Base-by-base conservation (phyloP, 2,113 vertebrate genomes). In the Sapayoa aenigma region DNA sequence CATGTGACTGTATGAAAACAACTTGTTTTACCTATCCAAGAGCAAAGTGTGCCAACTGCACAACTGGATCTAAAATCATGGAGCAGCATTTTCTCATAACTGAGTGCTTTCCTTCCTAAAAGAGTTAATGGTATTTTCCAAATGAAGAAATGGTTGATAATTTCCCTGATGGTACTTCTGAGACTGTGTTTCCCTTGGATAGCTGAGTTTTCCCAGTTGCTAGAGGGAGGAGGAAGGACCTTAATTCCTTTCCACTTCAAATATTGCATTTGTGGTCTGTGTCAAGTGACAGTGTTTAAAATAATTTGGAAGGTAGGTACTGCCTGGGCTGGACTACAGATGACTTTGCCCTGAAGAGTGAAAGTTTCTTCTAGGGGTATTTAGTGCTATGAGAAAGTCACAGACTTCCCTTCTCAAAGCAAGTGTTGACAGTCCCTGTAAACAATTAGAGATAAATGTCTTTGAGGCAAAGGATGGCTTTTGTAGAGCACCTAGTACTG, bases 391-490 rank as follows among this genome's bases (percentile, higher is more conserved):
- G 56, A 93, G 75, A 63, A 55, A 83, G 55, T 85, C 42, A 37
- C 78, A 87, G 63, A 55, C 81, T 90, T 94, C 17, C 37, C 75
- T 83, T 89, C 72, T 95, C 82, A 80, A 87, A 90, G 72, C 31
- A 80, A 23, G 72, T 0, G 2, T 75, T 93, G 89, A 80, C 71
- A 77, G 75, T 71, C 78, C 77, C 67, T 93, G 63, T 85, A 93
- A 95, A 78, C 63, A 95, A 52, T 93, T 93, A 58, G 52, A 85
- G 55, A 71, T 83, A 81, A 94, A 84, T 79, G 44, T 83, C 58
- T 49, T 87, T 78, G 62, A 87, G 87, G 71, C 83, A 91, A 47
- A 94, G 60, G 37, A 93, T 73, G 81, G 56, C 46, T 87, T 87
- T 87, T 84, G 77, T 80, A 55, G 37, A 79, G 62, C 68, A 85